Evolutionary conservation across 2,888 invertebrate genomes (phyloP).

Genomic region (Slavum lentiscoides): DNA sequence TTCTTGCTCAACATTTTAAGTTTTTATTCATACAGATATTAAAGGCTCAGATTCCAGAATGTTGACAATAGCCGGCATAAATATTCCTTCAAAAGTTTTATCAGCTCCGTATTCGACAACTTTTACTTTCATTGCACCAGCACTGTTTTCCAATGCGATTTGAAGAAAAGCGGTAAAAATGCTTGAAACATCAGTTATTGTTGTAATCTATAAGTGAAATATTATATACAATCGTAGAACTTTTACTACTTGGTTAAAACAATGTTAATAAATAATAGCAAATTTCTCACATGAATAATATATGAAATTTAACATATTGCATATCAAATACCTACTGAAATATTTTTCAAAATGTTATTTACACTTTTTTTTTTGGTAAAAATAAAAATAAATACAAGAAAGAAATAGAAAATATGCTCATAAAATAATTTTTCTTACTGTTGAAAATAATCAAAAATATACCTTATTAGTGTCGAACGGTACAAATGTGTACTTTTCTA

Average conservation of each 20-base stretch:
- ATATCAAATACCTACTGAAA: too few species aligned
- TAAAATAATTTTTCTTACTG: neutral
- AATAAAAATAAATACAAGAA: too few species aligned
- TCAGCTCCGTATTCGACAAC: conserved; percentile 71
- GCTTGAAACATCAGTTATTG: conserved; percentile 57
- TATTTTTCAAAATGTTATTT: too few species aligned
- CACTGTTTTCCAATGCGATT: conserved; percentile 76
- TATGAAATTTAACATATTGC: too few species aligned
- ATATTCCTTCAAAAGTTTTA: conserved; percentile 69
- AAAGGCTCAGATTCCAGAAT: conserved; percentile 76
- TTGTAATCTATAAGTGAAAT: conserved; percentile 26
- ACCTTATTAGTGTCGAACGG: conserved; percentile 67
- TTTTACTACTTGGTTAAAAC: neutral
- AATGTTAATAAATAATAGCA: too few species aligned
- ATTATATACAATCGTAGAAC: neutral
- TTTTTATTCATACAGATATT: conserved; percentile 61
- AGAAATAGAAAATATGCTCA: neutral
- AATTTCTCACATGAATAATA: too few species aligned
- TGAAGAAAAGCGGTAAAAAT: conserved; percentile 74
- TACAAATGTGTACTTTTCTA: conserved; percentile 82
- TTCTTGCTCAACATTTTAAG: neutral
- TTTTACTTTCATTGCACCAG: conserved; percentile 71
- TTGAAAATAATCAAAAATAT: neutral
- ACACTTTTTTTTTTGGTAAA: too few species aligned
- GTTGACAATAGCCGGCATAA: conserved; percentile 67